phyloP scores from a whole-genome alignment of 2,113 vertebrate genomes.

The Anthoscopus minutus region DNA sequence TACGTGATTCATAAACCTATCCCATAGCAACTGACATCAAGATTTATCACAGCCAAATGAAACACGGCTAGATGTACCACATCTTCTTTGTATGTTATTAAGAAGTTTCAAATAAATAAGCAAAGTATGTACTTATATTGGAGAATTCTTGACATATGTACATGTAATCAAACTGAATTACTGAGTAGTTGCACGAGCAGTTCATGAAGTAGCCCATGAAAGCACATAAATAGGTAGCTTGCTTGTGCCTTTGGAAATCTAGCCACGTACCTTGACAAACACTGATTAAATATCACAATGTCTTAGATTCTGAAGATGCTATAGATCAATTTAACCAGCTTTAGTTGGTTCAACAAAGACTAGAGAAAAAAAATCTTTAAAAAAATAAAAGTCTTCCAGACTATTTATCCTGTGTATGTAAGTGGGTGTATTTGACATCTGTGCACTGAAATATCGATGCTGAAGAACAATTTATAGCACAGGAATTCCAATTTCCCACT shows the following conservation, averaged over 20 bases:
- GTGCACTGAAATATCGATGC: neutral
- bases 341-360: neutral
- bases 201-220: neutral
- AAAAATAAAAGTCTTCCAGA: neutral
- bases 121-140: neutral
- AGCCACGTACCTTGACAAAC: neutral
- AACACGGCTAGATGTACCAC: neutral
- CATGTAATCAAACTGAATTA: neutral
- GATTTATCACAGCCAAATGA: neutral
- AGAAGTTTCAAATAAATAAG: neutral
- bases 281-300: neutral
- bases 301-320: neutral
- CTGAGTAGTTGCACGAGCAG: neutral
- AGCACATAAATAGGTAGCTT: neutral
- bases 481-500: neutral
- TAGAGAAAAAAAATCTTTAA: neutral
- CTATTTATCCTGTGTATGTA: neutral
- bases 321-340: neutral
- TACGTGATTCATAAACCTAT: neutral
- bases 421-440: neutral
- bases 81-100: neutral
- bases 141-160: neutral
- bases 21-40: neutral
- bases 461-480: neutral
- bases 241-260: neutral